phyloP scores from a whole-genome alignment of 2,888 invertebrate genomes.

The Aricia artaxerxes region DNA sequence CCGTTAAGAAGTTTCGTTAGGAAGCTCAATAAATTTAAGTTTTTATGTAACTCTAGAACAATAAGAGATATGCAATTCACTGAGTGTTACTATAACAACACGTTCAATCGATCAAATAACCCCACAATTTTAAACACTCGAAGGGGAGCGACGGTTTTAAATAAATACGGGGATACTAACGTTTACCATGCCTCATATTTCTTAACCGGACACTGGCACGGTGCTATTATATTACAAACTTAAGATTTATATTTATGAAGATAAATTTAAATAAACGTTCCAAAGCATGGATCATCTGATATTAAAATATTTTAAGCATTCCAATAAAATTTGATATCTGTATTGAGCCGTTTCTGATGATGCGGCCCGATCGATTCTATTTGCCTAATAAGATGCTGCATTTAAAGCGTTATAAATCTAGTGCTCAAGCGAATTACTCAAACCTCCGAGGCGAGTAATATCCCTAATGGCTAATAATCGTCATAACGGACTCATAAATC shows the following conservation, averaged over 20 bases:
- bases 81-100: conserved; percentile 6
- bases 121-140: conserved; percentile 20
- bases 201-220: conserved; percentile 6
- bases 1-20: too few species aligned
- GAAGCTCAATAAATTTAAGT: too few species aligned
- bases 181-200: conserved; percentile 15
- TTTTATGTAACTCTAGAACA: background rate
- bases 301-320: conserved; percentile 1
- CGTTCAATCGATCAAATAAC: conserved; percentile 18
- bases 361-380: background rate
- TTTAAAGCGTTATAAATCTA: conserved; percentile 1
- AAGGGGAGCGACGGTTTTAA: conserved; percentile 1
- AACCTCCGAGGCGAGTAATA: background rate
- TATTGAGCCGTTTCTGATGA: background rate
- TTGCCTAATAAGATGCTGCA: background rate
- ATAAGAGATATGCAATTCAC: background rate
- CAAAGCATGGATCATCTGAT: background rate
- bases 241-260: conserved; percentile 21
- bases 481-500: background rate
- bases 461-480: conserved; percentile 5
- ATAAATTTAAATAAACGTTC: conserved; percentile 8
- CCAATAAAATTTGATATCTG: background rate
- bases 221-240: conserved; percentile 18
- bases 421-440: background rate
- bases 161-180: conserved; percentile 13